Evolutionary conservation across 2,888 invertebrate genomes (phyloP).

Genomic region (Erebia ligea): DNA sequence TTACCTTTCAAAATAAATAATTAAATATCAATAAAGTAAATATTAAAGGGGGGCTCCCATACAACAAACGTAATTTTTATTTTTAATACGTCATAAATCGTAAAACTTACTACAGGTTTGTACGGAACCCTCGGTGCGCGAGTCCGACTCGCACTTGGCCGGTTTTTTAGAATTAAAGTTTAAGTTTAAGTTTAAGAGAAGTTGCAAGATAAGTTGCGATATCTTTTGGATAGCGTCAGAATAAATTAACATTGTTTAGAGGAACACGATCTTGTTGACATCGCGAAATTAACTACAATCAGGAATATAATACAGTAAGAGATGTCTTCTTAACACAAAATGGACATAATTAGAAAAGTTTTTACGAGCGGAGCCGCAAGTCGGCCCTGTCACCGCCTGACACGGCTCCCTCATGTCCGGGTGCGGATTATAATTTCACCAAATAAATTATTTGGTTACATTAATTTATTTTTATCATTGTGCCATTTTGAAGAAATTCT

Average conservation of each 20-base stretch:
- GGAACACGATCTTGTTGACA: slow-evolving; percentile 48
- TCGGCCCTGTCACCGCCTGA: slow-evolving; percentile 72
- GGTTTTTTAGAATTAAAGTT: not conserved
- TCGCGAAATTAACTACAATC: slow-evolving; percentile 66
- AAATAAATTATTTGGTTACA: slow-evolving; percentile 76
- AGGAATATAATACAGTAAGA: slow-evolving; percentile 70
- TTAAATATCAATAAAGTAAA: no score
- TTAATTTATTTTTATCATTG: slow-evolving; percentile 47
- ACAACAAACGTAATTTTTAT: no score
- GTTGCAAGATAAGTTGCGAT: no score
- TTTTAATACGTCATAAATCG: no score
- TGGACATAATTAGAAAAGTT: slow-evolving; percentile 83
- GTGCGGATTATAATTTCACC: slow-evolving; percentile 71
- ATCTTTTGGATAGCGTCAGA: not conserved
- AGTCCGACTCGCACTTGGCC: no score
- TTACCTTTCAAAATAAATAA: no score
- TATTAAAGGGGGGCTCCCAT: no score
- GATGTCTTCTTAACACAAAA: slow-evolving; percentile 76
- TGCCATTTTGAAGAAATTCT: slow-evolving; percentile 37
- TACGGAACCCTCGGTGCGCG: no score
- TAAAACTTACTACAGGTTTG: no score
- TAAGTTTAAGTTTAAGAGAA: no score
- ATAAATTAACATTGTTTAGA: not conserved
- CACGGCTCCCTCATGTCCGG: slow-evolving; percentile 70
- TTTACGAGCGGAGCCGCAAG: slow-evolving; percentile 74